Base-by-base conservation (phyloP, 2,888 invertebrate genomes). In the Stenolophus ochropezus region DNA sequence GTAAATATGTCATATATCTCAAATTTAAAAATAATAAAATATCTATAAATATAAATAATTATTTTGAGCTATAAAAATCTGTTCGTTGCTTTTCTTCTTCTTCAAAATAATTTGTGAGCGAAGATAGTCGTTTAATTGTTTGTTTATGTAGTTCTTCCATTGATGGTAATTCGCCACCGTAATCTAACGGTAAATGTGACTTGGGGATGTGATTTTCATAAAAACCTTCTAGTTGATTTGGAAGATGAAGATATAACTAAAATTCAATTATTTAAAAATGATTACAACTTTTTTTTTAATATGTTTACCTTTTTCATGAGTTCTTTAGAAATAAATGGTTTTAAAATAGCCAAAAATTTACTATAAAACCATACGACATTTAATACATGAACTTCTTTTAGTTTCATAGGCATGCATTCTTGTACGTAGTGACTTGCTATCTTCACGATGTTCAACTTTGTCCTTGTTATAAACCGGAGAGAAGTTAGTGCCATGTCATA, bases 381-480 rank as follows among this genome's bases (percentile, higher is more conserved):
- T 74, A 95, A 87, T 0, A 94, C 91, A 86, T 94, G 94, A 78
- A 94, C 93, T 0, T 91, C 92, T 84, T 91, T 91, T 87, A 94
- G 90, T 81, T 93, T 91, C 1, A 93, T 91, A 0, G 94, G 94
- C 87, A 93, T 87, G 14, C 92, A 94, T 85, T 94, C 94, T 87
- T 95, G 94, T 1, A 94, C 87, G 87, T 93, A 94, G 82, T 91
- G 90, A 89, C 94, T 93, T 87, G 94, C 93, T 86, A 92, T 92
- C 51, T 92, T 91, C 0, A 94, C 87, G 0, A 91, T 82, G 4
- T 85, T 82, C 0, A 86, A 1, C 58, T 83, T 84, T 0, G 86
- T 58, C 33, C 84, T 83, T 0, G 87, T 87, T 18, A 87, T 75
- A 82, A 87, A 87, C 84, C 85, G 84, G 16, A 87, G 56, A 14